Percentiles rank a stretch among this genome's conserved stretches.
phyloP scores from a whole-genome alignment of 2,113 vertebrate species.

The Mus spicilegus region DNA sequence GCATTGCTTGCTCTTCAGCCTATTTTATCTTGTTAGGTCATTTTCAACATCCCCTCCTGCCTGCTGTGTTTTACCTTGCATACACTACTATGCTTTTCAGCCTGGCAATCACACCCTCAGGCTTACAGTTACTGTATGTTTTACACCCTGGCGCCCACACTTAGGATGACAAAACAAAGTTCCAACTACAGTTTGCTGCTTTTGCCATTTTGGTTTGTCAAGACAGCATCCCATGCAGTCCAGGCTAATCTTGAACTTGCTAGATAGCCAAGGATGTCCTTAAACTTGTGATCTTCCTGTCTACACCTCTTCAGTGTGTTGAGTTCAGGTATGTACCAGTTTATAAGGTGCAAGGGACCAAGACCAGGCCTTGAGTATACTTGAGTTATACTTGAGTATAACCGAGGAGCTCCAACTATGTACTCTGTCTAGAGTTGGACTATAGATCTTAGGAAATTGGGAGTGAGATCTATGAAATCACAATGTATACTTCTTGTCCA shows the following conservation, averaged over 20 bases:
- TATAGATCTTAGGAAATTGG: not conserved
- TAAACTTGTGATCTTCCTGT: not conserved
- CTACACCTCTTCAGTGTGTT: not conserved
- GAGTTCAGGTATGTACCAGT: not conserved
- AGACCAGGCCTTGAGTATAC: too few species aligned
- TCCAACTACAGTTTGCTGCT: not conserved
- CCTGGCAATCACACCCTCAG: not conserved
- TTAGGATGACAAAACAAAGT: not conserved
- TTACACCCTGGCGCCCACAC: not conserved
- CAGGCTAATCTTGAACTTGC: not conserved
- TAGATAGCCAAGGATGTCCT: not conserved
- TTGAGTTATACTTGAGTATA: not conserved
- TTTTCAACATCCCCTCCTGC: too few species aligned
- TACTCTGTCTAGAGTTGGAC: not conserved
- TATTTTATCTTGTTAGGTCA: not conserved
- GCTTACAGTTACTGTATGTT: not conserved
- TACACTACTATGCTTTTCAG: not conserved
- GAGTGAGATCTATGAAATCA: not conserved
- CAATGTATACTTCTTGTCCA: not conserved
- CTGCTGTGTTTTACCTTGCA: not conserved
- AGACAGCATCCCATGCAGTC: not conserved
- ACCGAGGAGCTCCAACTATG: not conserved
- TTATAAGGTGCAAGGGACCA: not conserved
- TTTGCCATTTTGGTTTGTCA: not conserved
- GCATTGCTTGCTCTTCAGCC: not conserved